Evolutionary conservation across 2,113 vertebrate species (phyloP).

Genomic region (Carollia perspicillata): DNA sequence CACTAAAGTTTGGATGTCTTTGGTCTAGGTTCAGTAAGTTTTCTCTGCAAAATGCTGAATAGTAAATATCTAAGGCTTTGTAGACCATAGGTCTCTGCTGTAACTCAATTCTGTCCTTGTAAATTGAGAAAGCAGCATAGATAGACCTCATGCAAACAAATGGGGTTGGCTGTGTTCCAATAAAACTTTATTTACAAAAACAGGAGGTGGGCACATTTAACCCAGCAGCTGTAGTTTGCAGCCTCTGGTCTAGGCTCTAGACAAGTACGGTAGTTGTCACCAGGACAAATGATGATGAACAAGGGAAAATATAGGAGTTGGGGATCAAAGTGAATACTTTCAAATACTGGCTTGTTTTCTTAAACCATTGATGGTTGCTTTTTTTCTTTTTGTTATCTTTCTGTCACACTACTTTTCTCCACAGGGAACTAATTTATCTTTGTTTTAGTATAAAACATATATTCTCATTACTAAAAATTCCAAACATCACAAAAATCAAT

Average conservation of each 20-base stretch:
- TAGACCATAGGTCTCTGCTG: background rate
- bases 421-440: slow-evolving; percentile 16
- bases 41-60: background rate
- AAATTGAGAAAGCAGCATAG: background rate
- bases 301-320: background rate
- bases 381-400: background rate
- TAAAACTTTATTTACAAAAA: slow-evolving; percentile 17
- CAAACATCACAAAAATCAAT: slow-evolving; percentile 11
- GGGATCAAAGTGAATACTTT: slow-evolving; percentile 1
- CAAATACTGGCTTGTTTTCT: background rate
- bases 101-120: background rate
- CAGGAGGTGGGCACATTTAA: background rate
- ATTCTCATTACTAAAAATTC: slow-evolving; percentile 29
- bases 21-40: background rate
- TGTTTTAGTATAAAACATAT: slow-evolving; percentile 23
- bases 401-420: background rate
- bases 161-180: background rate
- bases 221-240: background rate
- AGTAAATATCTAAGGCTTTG: slow-evolving; percentile 24
- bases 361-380: background rate
- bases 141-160: background rate
- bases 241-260: background rate
- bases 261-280: background rate
- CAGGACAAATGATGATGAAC: background rate
- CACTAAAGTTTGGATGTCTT: background rate